Evolutionary conservation across 2,888 invertebrate genomes (phyloP).

Genomic region (Lithosia quadra): DNA sequence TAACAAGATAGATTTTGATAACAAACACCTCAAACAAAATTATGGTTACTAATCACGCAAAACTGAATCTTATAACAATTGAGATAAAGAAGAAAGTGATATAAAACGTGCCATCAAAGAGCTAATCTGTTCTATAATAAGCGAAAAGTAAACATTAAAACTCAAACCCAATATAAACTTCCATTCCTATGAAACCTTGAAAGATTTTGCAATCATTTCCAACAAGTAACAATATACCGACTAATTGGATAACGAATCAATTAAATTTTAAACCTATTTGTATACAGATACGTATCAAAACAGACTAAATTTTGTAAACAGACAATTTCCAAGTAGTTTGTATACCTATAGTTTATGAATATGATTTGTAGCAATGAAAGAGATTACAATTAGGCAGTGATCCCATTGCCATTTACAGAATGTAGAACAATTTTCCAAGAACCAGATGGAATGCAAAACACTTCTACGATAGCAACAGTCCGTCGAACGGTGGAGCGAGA

Average conservation of each 20-base stretch:
- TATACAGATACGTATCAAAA: background rate
- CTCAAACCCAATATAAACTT: conserved; percentile 39
- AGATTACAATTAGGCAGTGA: conserved; percentile 10
- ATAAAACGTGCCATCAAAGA: conserved; percentile 19
- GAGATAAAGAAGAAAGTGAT: conserved; percentile 24
- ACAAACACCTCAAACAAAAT: conserved; percentile 50
- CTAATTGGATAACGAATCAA: conserved; percentile 8
- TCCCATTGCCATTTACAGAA: conserved; percentile 44
- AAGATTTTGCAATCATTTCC: conserved; percentile 23
- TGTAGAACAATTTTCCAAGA: conserved; percentile 32
- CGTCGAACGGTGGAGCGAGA: conserved; percentile 59
- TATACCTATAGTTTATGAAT: conserved; percentile 10
- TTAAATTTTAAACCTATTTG: background rate
- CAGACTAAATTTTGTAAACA: background rate
- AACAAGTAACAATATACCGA: conserved; percentile 11
- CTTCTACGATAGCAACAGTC: conserved; percentile 54
- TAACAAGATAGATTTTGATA: conserved; percentile 59
- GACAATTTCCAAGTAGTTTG: conserved; percentile 2
- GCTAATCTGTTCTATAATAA: conserved; percentile 14
- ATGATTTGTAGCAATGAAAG: conserved; percentile 5
- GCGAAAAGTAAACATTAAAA: conserved; percentile 25
- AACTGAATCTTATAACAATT: conserved; percentile 27
- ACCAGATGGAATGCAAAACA: conserved; percentile 50
- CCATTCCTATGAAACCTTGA: conserved; percentile 27
- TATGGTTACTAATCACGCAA: conserved; percentile 34